These are phyloP conservation scores for Hecatera dysodea DNA, from an alignment of 2,888 invertebrate genomes.

Conservation along the genomic window DNA sequence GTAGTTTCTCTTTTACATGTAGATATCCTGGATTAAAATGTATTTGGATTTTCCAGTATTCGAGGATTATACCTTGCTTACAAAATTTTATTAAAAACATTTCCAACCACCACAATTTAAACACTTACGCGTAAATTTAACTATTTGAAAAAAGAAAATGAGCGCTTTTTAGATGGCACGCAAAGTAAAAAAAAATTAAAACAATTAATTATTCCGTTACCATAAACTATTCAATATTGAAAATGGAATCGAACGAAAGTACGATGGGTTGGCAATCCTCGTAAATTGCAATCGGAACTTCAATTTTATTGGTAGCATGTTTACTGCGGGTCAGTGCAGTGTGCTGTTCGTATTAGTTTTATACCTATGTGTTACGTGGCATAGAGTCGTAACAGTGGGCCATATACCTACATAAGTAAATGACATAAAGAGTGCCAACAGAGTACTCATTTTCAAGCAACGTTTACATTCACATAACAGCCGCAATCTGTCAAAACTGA, in stretches of 20 bases:
- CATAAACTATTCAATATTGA: constrained; percentile 25
- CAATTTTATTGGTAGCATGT: constrained; percentile 31
- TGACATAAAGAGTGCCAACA: too few species aligned
- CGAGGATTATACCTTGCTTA: too few species aligned
- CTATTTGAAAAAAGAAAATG: background rate
- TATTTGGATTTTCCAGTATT: background rate
- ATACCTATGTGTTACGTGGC: background rate
- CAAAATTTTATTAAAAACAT: background rate
- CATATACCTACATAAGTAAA: too few species aligned
- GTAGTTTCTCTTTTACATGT: too few species aligned
- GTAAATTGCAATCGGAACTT: constrained; percentile 26
- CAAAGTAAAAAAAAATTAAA: constrained; percentile 5
- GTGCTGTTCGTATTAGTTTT: background rate
- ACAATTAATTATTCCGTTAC: constrained; percentile 12
- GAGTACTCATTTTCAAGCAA: too few species aligned
- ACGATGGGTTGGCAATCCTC: constrained; percentile 31
- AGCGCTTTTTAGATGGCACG: background rate
- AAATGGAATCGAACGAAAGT: constrained; percentile 24
- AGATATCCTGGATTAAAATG: too few species aligned
- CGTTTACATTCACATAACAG: too few species aligned
- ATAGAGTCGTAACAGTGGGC: background rate
- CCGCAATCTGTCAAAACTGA: too few species aligned
- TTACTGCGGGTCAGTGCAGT: constrained; percentile 20
- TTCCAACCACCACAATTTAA: background rate
- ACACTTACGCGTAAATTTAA: too few species aligned